Percentiles rank a stretch among this genome's conserved stretches.
Evolutionary conservation across 2,888 invertebrate genomes (phyloP).

Genomic region (Tigriopus californicus): DNA sequence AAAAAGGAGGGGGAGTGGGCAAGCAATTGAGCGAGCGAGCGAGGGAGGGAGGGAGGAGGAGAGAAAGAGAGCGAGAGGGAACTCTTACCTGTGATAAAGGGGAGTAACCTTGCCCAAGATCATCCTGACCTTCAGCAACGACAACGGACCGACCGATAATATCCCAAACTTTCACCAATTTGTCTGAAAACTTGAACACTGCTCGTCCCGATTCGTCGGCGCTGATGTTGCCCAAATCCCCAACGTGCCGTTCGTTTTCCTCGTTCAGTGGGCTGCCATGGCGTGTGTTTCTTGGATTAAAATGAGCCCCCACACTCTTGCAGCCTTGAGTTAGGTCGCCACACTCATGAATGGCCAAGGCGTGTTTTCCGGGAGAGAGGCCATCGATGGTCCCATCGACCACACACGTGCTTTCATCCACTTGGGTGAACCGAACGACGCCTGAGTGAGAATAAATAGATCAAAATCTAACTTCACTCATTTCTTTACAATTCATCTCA

Average conservation of each 20-base stretch:
- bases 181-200: conserved; percentile 42
- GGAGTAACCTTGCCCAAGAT: conserved; percentile 37
- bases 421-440: conserved; percentile 54
- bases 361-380: conserved; percentile 41
- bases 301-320: conserved; percentile 41
- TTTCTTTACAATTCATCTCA: too few relatives aligned
- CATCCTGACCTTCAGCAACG: conserved; percentile 42
- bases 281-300: conserved; percentile 34
- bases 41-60: too few relatives aligned
- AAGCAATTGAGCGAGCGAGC: neutral
- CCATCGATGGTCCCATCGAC: conserved; percentile 73
- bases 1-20: too few relatives aligned
- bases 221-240: conserved; percentile 44
- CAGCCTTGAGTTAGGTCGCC: conserved; percentile 50
- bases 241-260: conserved; percentile 34
- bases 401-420: conserved; percentile 38
- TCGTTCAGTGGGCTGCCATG: conserved; percentile 35
- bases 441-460: conserved; percentile 30
- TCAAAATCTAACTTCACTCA: neutral
- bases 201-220: conserved; percentile 43
- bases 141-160: conserved; percentile 51
- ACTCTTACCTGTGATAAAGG: conserved; percentile 28
- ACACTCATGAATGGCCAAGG: conserved; percentile 45
- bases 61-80: neutral
- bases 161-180: conserved; percentile 43